Percentiles rank a stretch among this genome's conserved stretches.
Conservation (phyloP, 2,888 invertebrate species). For the Rhopalosiphum nymphaeae region DNA sequence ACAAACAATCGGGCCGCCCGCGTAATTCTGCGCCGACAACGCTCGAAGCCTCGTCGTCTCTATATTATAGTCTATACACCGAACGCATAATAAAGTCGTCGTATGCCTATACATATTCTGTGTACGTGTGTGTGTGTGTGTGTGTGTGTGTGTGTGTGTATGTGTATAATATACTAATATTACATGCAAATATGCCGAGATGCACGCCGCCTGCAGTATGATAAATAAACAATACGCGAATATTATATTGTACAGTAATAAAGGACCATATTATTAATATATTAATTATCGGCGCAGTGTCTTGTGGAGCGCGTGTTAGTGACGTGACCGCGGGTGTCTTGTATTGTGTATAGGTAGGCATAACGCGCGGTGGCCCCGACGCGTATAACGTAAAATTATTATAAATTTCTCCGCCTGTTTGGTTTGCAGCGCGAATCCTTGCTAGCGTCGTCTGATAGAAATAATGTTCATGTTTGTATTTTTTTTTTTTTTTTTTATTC, state of each 20-base stretch:
- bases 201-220: background rate
- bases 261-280: background rate
- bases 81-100: background rate
- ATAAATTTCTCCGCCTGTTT: background rate
- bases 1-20: constrained; percentile 40
- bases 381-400: background rate
- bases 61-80: too few species aligned
- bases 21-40: background rate
- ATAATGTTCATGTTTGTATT: background rate
- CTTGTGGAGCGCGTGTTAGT: constrained; percentile 10
- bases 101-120: background rate
- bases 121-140: too few species aligned
- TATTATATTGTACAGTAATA: background rate
- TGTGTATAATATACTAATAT: background rate
- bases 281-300: constrained; percentile 5
- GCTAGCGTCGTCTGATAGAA: background rate
- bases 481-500: background rate
- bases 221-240: background rate
- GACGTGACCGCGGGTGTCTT: constrained; percentile 21
- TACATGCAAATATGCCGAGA: background rate
- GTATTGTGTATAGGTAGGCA: background rate
- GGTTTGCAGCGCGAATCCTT: background rate
- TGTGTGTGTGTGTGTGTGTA: too few species aligned
- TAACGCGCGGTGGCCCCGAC: background rate
- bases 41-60: background rate